These are phyloP conservation scores for Thalassarche chlororhynchos DNA, from an alignment of 2,113 vertebrate genomes.

Conservation along the genomic window DNA sequence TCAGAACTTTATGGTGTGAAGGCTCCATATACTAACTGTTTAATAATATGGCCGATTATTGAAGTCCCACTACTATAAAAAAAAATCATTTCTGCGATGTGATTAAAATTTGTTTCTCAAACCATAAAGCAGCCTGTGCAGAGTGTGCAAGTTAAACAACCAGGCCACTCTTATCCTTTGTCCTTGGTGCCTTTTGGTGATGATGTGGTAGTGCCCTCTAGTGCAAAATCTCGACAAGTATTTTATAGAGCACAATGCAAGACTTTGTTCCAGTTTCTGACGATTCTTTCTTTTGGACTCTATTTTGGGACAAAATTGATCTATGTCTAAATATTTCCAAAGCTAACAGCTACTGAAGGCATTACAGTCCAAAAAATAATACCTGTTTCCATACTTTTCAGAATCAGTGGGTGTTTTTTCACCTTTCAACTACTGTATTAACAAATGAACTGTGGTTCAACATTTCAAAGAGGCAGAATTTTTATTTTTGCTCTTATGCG, in stretches of 20 bases:
- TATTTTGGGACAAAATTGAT: constrained; percentile 9
- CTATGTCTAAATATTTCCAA: constrained; percentile 41
- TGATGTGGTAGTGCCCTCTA: constrained; percentile 97
- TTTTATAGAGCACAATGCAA: background rate
- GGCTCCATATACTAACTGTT: background rate
- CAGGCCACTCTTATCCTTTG: constrained; percentile 67
- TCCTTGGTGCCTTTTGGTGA: constrained; percentile 69
- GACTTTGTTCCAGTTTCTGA: background rate
- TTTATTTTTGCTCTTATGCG: background rate
- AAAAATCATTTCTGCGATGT: background rate
- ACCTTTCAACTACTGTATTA: background rate
- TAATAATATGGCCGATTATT: background rate
- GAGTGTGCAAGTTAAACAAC: constrained; percentile 32
- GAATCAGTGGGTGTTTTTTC: background rate
- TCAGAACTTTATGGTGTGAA: background rate
- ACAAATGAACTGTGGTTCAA: background rate
- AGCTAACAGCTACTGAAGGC: background rate
- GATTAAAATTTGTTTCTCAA: constrained; percentile 38
- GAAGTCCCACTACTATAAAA: background rate
- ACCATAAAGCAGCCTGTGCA: background rate
- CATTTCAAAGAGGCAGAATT: constrained; percentile 13
- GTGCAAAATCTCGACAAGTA: constrained; percentile 77
- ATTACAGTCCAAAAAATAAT: background rate
- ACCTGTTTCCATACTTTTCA: background rate
- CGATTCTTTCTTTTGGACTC: background rate